These are phyloP conservation scores for Turritopsis dohrnii DNA, from an alignment of 30 jellyfish, hydroid and myxozoan genomes.

Conservation along the genomic window DNA sequence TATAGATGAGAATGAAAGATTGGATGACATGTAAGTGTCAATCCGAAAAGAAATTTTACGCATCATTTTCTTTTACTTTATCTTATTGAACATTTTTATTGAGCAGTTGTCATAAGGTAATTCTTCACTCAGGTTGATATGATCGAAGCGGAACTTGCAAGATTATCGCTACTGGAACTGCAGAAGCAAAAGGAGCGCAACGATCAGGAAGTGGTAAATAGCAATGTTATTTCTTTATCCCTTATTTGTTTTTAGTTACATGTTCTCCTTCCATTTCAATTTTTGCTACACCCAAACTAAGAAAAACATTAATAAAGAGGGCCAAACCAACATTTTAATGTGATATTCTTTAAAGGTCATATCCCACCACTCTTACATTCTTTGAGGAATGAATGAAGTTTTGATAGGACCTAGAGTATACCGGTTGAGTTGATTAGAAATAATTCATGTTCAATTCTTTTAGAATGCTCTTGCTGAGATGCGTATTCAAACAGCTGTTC, in stretches of 20 bases:
- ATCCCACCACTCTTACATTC: no score
- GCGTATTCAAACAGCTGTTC: constrained; percentile 72
- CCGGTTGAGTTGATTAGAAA: not conserved
- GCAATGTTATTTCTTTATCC: no score
- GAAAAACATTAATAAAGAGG: not conserved
- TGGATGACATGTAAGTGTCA: not conserved
- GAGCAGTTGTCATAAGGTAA: not conserved
- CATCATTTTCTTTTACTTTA: no score
- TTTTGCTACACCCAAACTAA: no score
- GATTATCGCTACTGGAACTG: constrained; percentile 47
- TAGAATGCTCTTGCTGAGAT: constrained; percentile 70
- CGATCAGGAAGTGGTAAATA: constrained; percentile 61
- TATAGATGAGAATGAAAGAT: no score
- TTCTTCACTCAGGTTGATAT: constrained; percentile 38
- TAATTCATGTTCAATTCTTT: not conserved
- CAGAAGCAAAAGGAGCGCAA: constrained; percentile 44
- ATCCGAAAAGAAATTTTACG: not conserved
- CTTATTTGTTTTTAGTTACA: no score
- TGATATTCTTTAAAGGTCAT: not conserved
- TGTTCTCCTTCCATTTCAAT: not conserved
- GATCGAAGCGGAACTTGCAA: constrained; percentile 51
- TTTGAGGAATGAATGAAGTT: not conserved
- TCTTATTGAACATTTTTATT: not conserved
- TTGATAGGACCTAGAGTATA: not conserved
- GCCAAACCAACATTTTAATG: not conserved